phyloP scores from a whole-genome alignment of 2,888 invertebrate species.

The Pachliopta kotzebuea region DNA sequence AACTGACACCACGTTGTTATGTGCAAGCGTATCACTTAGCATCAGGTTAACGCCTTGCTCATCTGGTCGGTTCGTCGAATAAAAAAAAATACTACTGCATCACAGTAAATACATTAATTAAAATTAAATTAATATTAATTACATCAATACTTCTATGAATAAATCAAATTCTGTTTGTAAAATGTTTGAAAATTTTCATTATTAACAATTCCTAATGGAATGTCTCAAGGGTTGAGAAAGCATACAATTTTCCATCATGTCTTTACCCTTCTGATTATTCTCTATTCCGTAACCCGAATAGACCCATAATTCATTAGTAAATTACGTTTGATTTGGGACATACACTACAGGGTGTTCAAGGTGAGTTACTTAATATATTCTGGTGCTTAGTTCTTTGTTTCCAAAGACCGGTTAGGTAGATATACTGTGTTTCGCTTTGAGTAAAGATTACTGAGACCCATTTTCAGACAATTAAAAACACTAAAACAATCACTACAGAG shows the following conservation, averaged over 20 bases:
- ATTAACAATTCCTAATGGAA: constrained; percentile 52
- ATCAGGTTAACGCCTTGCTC: too few species aligned
- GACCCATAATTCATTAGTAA: constrained; percentile 25
- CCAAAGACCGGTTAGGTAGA: too few species aligned
- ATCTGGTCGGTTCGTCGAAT: too few species aligned
- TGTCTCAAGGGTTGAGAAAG: constrained; percentile 43
- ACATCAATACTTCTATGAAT: neutral
- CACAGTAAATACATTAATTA: neutral
- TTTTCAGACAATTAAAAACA: too few species aligned
- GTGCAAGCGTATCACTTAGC: too few species aligned
- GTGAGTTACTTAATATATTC: neutral
- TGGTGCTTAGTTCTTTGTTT: neutral
- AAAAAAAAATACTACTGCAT: too few species aligned
- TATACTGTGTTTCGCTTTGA: too few species aligned
- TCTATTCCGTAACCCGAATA: constrained; percentile 17
- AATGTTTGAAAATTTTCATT: constrained; percentile 11
- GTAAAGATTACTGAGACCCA: too few species aligned
- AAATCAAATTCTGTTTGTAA: constrained; percentile 17
- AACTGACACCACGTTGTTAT: too few species aligned
- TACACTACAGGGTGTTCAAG: neutral
- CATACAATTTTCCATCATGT: constrained; percentile 47
- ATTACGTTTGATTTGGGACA: constrained; percentile 21
- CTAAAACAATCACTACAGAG: too few species aligned
- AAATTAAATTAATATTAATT: neutral
- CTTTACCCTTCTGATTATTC: constrained; percentile 30